Base-by-base conservation (phyloP, 2,113 vertebrate species). In the Myodes glareolus region DNA sequence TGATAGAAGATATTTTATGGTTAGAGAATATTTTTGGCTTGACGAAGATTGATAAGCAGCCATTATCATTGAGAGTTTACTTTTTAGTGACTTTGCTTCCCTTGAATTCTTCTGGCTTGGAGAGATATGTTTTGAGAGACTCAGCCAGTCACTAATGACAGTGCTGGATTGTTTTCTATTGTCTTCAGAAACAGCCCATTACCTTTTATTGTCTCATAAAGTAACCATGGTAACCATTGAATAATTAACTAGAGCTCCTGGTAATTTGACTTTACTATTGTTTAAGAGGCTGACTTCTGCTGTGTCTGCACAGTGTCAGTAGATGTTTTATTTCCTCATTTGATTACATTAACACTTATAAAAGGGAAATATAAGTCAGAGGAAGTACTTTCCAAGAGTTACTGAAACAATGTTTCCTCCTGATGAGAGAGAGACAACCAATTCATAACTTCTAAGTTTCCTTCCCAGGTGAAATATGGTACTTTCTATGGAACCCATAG, bases 191-290 rank as follows among this genome's bases (percentile, higher is more conserved):
- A 96, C 6, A 0, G 92, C 97, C 88, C 52, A 92, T 97, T 98
- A 94, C 72, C 33, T 47, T 97, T 97, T 96, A 97, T 97, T 97
- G 96, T 80, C 97, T 98, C 82, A 78, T 25, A 95, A 70, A 92
- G 84, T 97, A 82, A 87, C 36, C 78, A 50, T 97, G 96, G 97
- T 96, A 98, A 97, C 58, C 42, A 2, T 76, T 97, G 85, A 96
- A 94, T 98, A 98, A 98, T 98, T 97, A 98, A 97, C 86, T 95
- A 61, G 85, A 63, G 47, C 47, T 89, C 67, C 93, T 91, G 47
- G 89, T 97, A 95, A 97, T 97, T 93, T 17, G 94, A 85, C 92
- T 98, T 98, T 97, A 94, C 65, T 92, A 50, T 97, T 98, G 50
- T 97, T 96, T 96, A 67, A 90, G 50, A 94, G 73, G 9, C 84